These are phyloP conservation scores for Phortica okadai DNA, from an alignment of 2,888 invertebrate species.

Conservation along the genomic window DNA sequence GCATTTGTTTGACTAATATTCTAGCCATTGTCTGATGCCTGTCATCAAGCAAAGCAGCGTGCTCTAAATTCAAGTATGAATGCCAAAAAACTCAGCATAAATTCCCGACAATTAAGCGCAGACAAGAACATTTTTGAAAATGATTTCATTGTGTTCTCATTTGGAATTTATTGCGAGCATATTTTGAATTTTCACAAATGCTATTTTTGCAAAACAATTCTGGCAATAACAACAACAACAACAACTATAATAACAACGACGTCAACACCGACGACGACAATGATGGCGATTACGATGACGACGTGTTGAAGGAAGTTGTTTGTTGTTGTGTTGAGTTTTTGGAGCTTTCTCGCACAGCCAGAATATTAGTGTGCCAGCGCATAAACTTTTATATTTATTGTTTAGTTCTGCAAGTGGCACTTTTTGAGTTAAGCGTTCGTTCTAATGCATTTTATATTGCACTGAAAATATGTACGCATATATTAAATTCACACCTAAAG, in stretches of 20 bases:
- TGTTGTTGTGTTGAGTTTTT: conserved; percentile 44
- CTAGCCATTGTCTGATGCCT: not conserved
- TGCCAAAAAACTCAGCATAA: conserved; percentile 39
- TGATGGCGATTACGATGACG: not conserved
- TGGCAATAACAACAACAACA: not conserved
- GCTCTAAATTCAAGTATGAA: not conserved
- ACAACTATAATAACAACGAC: not conserved
- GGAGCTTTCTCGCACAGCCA: not conserved
- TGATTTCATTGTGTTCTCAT: conserved; percentile 57
- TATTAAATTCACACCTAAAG: not conserved
- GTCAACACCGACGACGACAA: not conserved
- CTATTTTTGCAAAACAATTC: not conserved
- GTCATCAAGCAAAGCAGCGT: not conserved
- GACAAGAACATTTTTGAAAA: conserved; percentile 55
- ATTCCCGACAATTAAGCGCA: conserved; percentile 62
- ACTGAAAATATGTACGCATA: not conserved
- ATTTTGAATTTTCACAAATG: conserved; percentile 9
- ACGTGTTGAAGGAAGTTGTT: conserved; percentile 25
- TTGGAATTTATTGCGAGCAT: conserved; percentile 52
- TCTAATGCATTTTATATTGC: conserved; percentile 11
- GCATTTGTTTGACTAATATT: not conserved
- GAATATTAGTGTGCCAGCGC: conserved; percentile 45
- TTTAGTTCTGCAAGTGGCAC: conserved; percentile 47
- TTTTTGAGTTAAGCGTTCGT: conserved; percentile 9
- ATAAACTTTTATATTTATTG: conserved; percentile 62